Conservation (phyloP, 2,113 vertebrate species). For the Aplodontia rufa region DNA sequence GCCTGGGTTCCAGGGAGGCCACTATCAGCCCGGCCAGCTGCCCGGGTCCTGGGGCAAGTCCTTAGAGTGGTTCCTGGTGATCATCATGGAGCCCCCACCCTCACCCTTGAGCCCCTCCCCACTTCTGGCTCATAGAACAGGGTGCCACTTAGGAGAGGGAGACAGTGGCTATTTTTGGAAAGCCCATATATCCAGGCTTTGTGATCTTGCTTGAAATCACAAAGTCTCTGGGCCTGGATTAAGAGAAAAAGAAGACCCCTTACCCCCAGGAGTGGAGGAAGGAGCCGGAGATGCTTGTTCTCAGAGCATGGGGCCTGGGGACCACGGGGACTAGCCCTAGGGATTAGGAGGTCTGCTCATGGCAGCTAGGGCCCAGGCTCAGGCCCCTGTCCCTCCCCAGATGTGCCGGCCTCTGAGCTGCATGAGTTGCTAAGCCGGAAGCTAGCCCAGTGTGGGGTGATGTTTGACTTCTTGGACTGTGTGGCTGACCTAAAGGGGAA, state of each 20-base stretch:
- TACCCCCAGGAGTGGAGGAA: neutral
- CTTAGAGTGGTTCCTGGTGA: neutral
- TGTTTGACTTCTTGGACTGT: slow-evolving; percentile 96
- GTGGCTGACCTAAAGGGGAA: slow-evolving; percentile 96
- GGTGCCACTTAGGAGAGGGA: neutral
- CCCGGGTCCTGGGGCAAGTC: neutral
- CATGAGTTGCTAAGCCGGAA: slow-evolving; percentile 96
- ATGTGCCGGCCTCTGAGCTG: slow-evolving; percentile 91
- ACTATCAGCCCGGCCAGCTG: neutral
- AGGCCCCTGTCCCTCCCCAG: slow-evolving; percentile 68
- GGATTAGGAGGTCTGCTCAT: neutral
- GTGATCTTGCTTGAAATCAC: neutral
- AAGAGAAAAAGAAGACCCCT: neutral
- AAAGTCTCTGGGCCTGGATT: neutral
- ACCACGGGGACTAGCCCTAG: neutral
- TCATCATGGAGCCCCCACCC: neutral
- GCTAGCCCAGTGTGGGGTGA: slow-evolving; percentile 94
- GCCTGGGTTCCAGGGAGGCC: slow-evolving; percentile 29
- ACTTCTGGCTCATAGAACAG: neutral
- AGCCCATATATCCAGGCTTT: neutral
- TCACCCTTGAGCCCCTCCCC: neutral
- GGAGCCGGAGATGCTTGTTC: neutral
- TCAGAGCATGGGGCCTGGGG: neutral
- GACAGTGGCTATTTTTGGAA: neutral
- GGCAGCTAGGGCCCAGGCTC: neutral